A percentile compares a stretch with the other conserved stretches of the same genome.
Evolutionary conservation across 2,797 vertebrate genomes (phyloP).

Genomic region (Lepilemur ruficaudatus): DNA sequence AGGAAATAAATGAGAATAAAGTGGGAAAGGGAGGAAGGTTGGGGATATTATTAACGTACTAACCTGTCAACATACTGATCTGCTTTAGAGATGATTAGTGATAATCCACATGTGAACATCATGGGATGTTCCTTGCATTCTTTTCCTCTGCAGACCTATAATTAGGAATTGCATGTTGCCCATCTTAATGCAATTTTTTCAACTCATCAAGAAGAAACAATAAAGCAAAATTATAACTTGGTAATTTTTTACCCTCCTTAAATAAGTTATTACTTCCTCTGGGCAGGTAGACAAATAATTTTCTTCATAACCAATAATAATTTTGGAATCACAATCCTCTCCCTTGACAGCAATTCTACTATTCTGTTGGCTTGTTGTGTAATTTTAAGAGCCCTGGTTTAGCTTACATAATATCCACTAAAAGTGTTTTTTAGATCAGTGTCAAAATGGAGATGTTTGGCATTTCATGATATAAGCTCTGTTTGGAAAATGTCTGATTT

Average conservation of each 20-base stretch:
- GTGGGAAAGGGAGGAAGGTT: neutral
- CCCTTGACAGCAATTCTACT: neutral
- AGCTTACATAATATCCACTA: neutral
- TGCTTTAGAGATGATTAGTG: conserved; percentile 40
- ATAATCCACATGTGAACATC: conserved; percentile 61
- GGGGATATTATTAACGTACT: neutral
- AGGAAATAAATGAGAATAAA: conserved; percentile 45
- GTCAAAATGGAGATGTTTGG: neutral
- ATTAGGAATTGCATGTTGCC: neutral
- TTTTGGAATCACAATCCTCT: neutral
- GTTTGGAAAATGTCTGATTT: conserved; percentile 26
- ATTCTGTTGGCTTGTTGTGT: neutral
- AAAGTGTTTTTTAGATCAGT: neutral
- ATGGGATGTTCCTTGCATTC: neutral
- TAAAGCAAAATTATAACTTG: conserved; percentile 30
- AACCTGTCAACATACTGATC: neutral
- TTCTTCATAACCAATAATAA: conserved; percentile 11
- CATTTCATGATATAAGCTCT: neutral
- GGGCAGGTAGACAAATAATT: neutral
- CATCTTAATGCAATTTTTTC: neutral
- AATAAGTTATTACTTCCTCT: conserved; percentile 7
- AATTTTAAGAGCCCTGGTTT: neutral
- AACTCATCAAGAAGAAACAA: conserved; percentile 1
- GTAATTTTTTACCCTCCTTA: neutral
- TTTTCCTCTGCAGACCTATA: neutral